These are phyloP conservation scores for Rhadinocentrus ornatus DNA, from an alignment of 2,797 vertebrate genomes.

Conservation along the genomic window DNA sequence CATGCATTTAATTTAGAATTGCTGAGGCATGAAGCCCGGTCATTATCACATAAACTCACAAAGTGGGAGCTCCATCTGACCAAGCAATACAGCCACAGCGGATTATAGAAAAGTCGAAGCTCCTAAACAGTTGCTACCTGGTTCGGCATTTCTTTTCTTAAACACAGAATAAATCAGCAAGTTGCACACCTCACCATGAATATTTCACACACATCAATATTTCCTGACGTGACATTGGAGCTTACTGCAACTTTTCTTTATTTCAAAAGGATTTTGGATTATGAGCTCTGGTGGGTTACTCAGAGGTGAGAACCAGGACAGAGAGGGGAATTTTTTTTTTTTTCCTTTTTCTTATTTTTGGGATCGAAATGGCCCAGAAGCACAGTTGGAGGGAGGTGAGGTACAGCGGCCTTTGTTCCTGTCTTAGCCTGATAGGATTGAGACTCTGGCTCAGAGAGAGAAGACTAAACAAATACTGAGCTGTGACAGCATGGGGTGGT, in stretches of 20 bases:
- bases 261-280: conserved; percentile 64
- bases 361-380: conserved; percentile 27
- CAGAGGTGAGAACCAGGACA: conserved; percentile 50
- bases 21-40: conserved; percentile 51
- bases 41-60: conserved; percentile 53
- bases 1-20: conserved; percentile 48
- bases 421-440: conserved; percentile 61
- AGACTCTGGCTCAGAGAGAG: conserved; percentile 39
- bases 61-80: conserved; percentile 50
- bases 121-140: conserved; percentile 45
- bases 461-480: conserved; percentile 43
- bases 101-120: conserved; percentile 40
- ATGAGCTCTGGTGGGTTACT: conserved; percentile 60
- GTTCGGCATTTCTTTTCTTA: conserved; percentile 37
- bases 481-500: conserved; percentile 27
- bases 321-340: conserved; percentile 34
- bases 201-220: conserved; percentile 65
- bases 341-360: background rate
- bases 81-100: conserved; percentile 29
- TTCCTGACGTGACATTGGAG: conserved; percentile 41
- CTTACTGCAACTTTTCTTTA: conserved; percentile 43
- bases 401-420: conserved; percentile 54
- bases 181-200: conserved; percentile 40
- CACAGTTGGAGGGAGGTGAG: conserved; percentile 12
- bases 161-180: conserved; percentile 39